Percentiles rank a stretch among this genome's conserved stretches.
These are phyloP conservation scores for Kryptolebias marmoratus DNA, from an alignment of 2,113 vertebrate genomes.

Conservation along the genomic window DNA sequence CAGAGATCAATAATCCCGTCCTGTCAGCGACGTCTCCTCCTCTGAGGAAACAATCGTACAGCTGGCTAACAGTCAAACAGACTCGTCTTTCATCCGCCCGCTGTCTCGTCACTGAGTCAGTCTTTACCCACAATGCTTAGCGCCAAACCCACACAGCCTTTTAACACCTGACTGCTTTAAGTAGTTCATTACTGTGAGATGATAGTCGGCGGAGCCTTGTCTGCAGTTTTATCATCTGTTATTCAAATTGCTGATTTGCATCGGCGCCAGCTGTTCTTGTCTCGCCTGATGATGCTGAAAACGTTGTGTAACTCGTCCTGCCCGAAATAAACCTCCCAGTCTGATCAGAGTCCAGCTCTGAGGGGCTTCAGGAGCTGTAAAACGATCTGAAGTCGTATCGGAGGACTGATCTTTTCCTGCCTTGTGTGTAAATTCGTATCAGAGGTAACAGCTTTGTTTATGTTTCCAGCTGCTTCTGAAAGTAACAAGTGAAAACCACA, in stretches of 20 bases:
- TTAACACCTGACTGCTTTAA: slow-evolving; percentile 12
- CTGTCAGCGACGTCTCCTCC: slow-evolving; percentile 26
- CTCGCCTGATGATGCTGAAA: not conserved
- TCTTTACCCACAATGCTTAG: slow-evolving; percentile 15
- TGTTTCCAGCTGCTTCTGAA: slow-evolving; percentile 8
- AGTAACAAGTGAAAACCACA: slow-evolving; percentile 27
- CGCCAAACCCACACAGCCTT: not conserved
- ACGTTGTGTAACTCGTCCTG: not conserved
- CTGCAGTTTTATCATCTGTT: slow-evolving; percentile 11
- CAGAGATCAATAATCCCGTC: not conserved
- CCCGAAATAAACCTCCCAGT: too few species aligned
- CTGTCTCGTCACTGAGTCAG: slow-evolving; percentile 32
- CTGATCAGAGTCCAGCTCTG: too few species aligned
- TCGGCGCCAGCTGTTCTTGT: not conserved
- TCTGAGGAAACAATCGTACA: not conserved
- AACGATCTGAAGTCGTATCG: too few species aligned
- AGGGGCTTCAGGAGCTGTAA: too few species aligned
- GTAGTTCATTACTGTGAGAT: not conserved
- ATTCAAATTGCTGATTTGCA: slow-evolving; percentile 25
- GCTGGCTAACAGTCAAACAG: slow-evolving; percentile 12
- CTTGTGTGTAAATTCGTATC: not conserved
- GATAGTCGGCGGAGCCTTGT: not conserved
- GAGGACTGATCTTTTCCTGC: too few species aligned
- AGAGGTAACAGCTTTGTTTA: not conserved
- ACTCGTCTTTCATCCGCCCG: slow-evolving; percentile 35